Percentiles rank a stretch among this genome's conserved stretches.
Conservation (phyloP, 2,113 vertebrate genomes). For the Rousettus leschenaultii region DNA sequence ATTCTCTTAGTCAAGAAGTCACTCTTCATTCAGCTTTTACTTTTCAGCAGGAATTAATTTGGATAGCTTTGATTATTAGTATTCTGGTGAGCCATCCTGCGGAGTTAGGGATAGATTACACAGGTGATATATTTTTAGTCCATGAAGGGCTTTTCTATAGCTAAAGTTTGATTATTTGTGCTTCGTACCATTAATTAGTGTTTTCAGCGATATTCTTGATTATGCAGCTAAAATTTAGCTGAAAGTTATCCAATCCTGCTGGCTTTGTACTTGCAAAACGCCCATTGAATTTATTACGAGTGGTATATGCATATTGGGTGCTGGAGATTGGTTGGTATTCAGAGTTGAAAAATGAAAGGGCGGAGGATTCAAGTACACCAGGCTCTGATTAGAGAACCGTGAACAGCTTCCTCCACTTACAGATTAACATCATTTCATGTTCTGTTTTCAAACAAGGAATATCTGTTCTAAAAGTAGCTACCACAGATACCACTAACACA, state of each 20-base stretch:
- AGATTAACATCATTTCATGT: conserved; percentile 47
- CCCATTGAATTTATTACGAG: conserved; percentile 59
- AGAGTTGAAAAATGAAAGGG: conserved; percentile 53
- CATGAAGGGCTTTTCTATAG: not conserved
- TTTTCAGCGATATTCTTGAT: conserved; percentile 59
- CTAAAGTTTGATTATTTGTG: conserved; percentile 50
- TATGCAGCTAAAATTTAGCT: conserved; percentile 56
- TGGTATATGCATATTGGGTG: not conserved
- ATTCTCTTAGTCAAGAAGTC: not conserved
- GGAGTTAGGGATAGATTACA: conserved; percentile 7
- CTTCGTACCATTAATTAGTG: conserved; percentile 47
- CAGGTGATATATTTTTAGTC: conserved; percentile 49
- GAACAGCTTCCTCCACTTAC: conserved; percentile 21
- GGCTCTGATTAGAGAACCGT: conserved; percentile 21
- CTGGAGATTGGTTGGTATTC: conserved; percentile 1
- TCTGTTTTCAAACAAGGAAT: conserved; percentile 64
- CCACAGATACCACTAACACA: not conserved
- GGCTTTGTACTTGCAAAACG: conserved; percentile 55
- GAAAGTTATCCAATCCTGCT: conserved; percentile 40
- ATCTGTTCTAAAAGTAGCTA: conserved; percentile 64
- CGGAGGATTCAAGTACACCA: conserved; percentile 21
- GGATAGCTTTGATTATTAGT: not conserved
- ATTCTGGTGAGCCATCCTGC: not conserved
- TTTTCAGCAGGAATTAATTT: conserved; percentile 24
- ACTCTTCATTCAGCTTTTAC: not conserved